Conservation (phyloP, 2,888 invertebrate species). For the Zelleria hepariella region DNA sequence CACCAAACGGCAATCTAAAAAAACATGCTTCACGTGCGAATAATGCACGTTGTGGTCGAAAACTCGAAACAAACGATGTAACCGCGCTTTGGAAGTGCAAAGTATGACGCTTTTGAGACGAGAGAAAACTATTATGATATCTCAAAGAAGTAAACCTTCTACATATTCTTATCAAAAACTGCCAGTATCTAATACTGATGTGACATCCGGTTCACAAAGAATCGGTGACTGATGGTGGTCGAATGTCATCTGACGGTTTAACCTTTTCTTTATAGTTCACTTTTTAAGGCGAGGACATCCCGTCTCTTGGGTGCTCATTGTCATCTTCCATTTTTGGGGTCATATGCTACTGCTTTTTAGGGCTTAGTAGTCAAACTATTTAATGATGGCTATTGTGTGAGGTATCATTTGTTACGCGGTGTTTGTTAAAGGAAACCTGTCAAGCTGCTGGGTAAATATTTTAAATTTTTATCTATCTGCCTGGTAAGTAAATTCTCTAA, state of each 20-base stretch:
- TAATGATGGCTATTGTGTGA: not conserved
- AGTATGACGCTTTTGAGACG: no score
- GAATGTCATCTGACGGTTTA: slow-evolving; percentile 13
- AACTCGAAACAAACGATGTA: no score
- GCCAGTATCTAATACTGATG: slow-evolving; percentile 41
- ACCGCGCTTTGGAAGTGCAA: no score
- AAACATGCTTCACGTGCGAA: no score
- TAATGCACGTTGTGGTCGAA: no score
- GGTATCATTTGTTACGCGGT: not conserved
- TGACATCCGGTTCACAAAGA: slow-evolving; percentile 57
- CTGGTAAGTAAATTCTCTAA: not conserved
- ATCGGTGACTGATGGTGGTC: slow-evolving; percentile 50
- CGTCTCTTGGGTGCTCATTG: not conserved
- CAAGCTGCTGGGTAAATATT: not conserved
- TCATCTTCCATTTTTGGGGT: not conserved
- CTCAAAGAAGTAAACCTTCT: not conserved
- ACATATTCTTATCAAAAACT: not conserved
- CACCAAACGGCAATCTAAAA: no score
- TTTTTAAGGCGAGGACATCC: not conserved
- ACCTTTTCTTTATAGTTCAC: slow-evolving; percentile 3
- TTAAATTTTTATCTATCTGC: not conserved
- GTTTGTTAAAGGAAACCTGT: not conserved
- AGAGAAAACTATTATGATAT: no score
- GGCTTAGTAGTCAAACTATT: not conserved
- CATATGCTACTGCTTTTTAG: not conserved